These are phyloP conservation scores for Magallana angulata DNA, from an alignment of 1,140 invertebrate species.

Conservation along the genomic window DNA sequence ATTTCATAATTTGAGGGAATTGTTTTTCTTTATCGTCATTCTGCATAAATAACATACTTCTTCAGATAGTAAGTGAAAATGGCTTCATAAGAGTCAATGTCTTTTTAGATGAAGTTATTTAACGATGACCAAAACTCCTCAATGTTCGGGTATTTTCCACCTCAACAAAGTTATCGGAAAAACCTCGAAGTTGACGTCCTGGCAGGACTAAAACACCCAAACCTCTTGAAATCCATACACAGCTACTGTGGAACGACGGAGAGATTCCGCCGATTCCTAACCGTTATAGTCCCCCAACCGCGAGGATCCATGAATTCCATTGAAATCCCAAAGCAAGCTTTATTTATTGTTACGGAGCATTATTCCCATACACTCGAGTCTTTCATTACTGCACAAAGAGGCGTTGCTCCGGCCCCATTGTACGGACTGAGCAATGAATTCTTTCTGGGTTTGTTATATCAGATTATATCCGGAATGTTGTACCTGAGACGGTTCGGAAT, in stretches of 20 bases:
- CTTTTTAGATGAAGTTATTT: slow-evolving; percentile 1
- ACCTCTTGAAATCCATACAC: neutral
- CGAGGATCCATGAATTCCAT: slow-evolving; percentile 35
- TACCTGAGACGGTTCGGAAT: slow-evolving; percentile 56
- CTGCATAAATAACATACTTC: too few relatives aligned
- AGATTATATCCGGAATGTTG: slow-evolving; percentile 60
- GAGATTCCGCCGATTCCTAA: neutral
- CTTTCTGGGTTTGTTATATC: slow-evolving; percentile 62
- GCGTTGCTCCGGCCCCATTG: slow-evolving; percentile 5
- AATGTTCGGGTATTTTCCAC: neutral
- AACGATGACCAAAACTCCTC: neutral
- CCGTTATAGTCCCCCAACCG: neutral
- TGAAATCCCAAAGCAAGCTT: slow-evolving; percentile 62
- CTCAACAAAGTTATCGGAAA: neutral
- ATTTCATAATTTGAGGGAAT: too few relatives aligned
- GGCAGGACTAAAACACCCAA: neutral
- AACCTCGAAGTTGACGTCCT: neutral
- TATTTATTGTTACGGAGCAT: slow-evolving; percentile 62
- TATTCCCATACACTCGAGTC: slow-evolving; percentile 62
- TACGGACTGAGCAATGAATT: slow-evolving; percentile 53
- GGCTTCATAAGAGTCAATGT: too few relatives aligned
- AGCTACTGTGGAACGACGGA: neutral
- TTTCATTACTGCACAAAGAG: slow-evolving; percentile 53
- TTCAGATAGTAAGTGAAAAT: too few relatives aligned
- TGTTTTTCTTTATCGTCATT: too few relatives aligned